Conservation (phyloP, 2,888 invertebrate genomes). For the Leucophenga maculata region DNA sequence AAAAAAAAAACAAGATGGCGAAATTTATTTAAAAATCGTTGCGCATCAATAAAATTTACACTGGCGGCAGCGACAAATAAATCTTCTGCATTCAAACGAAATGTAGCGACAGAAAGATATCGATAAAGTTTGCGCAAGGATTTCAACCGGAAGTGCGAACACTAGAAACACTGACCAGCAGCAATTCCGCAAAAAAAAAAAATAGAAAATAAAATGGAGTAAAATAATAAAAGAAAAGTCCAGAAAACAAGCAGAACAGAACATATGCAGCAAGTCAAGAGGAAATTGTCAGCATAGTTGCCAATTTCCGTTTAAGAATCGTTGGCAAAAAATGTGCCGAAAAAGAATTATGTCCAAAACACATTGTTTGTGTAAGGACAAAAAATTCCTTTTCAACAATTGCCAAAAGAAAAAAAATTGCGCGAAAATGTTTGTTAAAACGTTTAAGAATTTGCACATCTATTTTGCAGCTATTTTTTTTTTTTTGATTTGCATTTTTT, state of each 20-base stretch:
- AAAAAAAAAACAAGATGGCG: background rate
- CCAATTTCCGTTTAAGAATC: slow-evolving; percentile 61
- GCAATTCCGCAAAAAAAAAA: slow-evolving; percentile 43
- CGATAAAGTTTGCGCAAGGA: slow-evolving; percentile 34
- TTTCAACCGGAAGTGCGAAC: slow-evolving; percentile 52
- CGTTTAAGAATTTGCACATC: slow-evolving; percentile 41
- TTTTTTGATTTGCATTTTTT: background rate
- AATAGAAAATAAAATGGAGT: background rate
- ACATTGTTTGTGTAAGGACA: slow-evolving; percentile 67
- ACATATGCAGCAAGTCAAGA: slow-evolving; percentile 67
- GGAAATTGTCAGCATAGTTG: slow-evolving; percentile 61
- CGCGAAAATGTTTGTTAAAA: slow-evolving; percentile 52
- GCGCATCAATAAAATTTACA: slow-evolving; percentile 66
- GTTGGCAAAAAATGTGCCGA: slow-evolving; percentile 29
- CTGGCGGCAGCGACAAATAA: slow-evolving; percentile 56
- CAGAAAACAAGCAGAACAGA: slow-evolving; percentile 35
- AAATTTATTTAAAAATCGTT: slow-evolving; percentile 36
- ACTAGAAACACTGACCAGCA: slow-evolving; percentile 54
- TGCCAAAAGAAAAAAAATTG: slow-evolving; percentile 41
- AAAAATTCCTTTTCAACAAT: slow-evolving; percentile 63
- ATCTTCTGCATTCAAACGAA: slow-evolving; percentile 60
- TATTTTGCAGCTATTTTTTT: slow-evolving; percentile 30
- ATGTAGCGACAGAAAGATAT: slow-evolving; percentile 39
- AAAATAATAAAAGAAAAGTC: background rate
- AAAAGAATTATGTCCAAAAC: slow-evolving; percentile 65